Percentiles rank a stretch among this genome's conserved stretches.
These are phyloP conservation scores for Axea sp. DNA, from an alignment of 2,888 invertebrate species.

Conservation along the genomic window DNA sequence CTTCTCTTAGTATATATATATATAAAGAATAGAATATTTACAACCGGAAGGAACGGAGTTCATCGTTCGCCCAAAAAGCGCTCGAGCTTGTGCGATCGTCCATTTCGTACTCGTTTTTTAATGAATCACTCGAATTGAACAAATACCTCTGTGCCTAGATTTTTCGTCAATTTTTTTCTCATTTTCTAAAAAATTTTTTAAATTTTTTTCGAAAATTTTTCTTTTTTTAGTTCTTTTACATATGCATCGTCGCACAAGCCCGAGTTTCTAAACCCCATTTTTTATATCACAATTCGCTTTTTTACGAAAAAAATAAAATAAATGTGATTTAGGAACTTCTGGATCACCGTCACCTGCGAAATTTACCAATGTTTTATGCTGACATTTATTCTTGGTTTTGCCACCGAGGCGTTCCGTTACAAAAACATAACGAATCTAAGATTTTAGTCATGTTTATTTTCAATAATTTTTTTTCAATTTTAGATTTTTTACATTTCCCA, in stretches of 20 bases:
- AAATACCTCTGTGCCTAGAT: conserved; percentile 33
- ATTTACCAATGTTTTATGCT: too few relatives aligned
- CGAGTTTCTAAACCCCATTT: conserved; percentile 1
- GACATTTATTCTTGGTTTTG: too few relatives aligned
- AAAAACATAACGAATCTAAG: neutral
- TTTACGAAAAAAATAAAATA: conserved; percentile 22
- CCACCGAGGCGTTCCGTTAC: neutral
- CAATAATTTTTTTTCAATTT: neutral
- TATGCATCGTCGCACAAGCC: conserved; percentile 23
- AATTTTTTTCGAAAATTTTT: conserved; percentile 11
- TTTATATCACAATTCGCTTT: conserved; percentile 25
- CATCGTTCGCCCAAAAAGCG: conserved; percentile 3
- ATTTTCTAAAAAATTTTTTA: conserved; percentile 2
- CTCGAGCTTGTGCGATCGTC: conserved; percentile 41
- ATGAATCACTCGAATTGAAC: conserved; percentile 1
- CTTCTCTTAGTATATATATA: conserved; percentile 21
- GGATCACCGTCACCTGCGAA: neutral
- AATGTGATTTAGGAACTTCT: conserved; percentile 5
- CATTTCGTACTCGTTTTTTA: neutral
- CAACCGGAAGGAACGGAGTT: conserved; percentile 27
- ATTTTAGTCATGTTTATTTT: neutral
- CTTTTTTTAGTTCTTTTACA: conserved; percentile 13
- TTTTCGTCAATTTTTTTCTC: conserved; percentile 10
- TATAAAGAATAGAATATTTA: conserved; percentile 31
- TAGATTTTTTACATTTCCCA: neutral